Evolutionary conservation across 2,888 invertebrate genomes (phyloP).

Genomic region (Spisula solida): DNA sequence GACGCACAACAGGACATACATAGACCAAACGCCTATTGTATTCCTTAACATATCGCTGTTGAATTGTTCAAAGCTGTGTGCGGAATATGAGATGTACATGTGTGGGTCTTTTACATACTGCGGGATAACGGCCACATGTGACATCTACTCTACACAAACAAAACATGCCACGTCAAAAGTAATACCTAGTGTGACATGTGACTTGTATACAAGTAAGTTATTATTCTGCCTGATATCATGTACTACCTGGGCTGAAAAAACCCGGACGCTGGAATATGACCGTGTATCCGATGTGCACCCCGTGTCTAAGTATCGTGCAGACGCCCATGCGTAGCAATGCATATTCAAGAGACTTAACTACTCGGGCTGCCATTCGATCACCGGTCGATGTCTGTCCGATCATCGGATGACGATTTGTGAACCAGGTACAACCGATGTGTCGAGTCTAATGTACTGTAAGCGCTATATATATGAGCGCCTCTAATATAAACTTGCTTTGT

Average conservation of each 20-base stretch:
- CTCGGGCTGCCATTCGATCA: no score
- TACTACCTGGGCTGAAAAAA: no score
- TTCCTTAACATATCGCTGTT: slow-evolving; percentile 58
- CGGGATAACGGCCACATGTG: slow-evolving; percentile 62
- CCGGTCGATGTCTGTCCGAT: no score
- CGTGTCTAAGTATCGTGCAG: no score
- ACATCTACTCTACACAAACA: slow-evolving; percentile 57
- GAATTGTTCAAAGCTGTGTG: slow-evolving; percentile 73
- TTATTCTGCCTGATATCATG: not conserved
- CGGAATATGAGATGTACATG: slow-evolving; percentile 55
- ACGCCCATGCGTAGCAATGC: no score
- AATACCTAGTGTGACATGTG: slow-evolving; percentile 52
- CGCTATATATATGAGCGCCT: no score
- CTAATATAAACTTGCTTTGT: no score
- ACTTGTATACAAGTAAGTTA: slow-evolving; percentile 71
- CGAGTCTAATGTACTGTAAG: no score
- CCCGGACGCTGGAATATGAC: no score
- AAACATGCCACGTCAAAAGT: slow-evolving; percentile 29
- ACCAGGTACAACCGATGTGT: no score
- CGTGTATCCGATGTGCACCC: not conserved
- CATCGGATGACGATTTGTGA: no score
- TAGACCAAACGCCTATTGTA: slow-evolving; percentile 36
- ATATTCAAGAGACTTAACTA: no score
- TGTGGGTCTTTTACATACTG: slow-evolving; percentile 74
- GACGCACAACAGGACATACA: slow-evolving; percentile 53